Evolutionary conservation across 2,797 vertebrate species (phyloP).

Genomic region (Phataginus tricuspis): DNA sequence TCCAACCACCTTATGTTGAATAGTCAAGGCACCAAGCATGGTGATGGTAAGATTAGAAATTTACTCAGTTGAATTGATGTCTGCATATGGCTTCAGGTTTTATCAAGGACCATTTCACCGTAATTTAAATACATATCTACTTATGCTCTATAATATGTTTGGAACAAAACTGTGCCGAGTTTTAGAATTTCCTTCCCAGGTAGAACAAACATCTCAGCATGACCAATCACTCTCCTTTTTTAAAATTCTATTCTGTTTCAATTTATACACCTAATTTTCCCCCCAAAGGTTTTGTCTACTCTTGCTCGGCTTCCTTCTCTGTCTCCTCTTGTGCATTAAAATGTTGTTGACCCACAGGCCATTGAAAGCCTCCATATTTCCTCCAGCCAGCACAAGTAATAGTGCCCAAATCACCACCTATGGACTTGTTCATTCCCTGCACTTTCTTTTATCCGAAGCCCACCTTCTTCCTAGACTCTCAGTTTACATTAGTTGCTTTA

Average conservation of each 20-base stretch:
- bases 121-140: background rate
- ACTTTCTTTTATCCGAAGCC: background rate
- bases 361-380: background rate
- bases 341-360: background rate
- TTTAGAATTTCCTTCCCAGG: background rate
- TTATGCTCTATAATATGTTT: background rate
- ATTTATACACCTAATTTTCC: background rate
- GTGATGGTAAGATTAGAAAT: slow-evolving; percentile 50
- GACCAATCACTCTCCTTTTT: background rate
- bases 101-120: background rate
- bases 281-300: background rate
- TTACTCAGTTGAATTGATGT: background rate
- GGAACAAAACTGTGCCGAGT: background rate
- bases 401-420: background rate
- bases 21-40: background rate
- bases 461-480: background rate
- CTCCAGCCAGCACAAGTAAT: background rate
- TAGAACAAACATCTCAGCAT: background rate
- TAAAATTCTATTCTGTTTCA: background rate
- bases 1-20: background rate
- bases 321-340: background rate
- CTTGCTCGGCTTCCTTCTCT: background rate
- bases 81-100: background rate
- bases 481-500: background rate
- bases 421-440: background rate